Conservation (phyloP, 2,888 invertebrate species). For the Andricus quercusramuli region DNA sequence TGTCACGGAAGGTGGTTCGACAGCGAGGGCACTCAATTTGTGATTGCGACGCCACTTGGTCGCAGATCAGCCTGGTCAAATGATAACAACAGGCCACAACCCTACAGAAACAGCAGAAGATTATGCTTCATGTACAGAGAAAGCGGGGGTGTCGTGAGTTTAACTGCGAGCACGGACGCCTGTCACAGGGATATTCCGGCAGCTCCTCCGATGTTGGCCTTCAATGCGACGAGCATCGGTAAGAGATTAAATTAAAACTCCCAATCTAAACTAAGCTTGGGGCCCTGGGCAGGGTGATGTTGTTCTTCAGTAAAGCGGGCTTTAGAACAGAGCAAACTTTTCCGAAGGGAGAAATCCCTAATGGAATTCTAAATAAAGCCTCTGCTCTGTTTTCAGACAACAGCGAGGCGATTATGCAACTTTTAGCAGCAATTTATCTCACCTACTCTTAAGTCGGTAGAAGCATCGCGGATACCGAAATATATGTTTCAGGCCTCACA, state of each 20-base stretch:
- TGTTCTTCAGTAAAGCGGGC: slow-evolving; percentile 27
- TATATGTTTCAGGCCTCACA: no score
- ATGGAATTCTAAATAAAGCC: slow-evolving; percentile 30
- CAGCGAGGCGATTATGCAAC: not conserved
- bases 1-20: slow-evolving; percentile 91
- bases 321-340: slow-evolving; percentile 25
- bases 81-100: slow-evolving; percentile 75
- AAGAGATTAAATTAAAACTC: slow-evolving; percentile 64
- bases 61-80: slow-evolving; percentile 80
- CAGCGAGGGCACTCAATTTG: slow-evolving; percentile 91
- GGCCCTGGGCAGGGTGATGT: not conserved
- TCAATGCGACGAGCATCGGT: slow-evolving; percentile 87
- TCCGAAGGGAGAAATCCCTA: slow-evolving; percentile 24
- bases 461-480: not conserved
- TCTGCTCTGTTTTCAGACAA: not conserved
- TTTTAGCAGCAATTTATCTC: slow-evolving; percentile 5
- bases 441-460: not conserved
- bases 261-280: slow-evolving; percentile 9
- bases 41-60: slow-evolving; percentile 88
- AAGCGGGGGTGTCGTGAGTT: slow-evolving; percentile 77
- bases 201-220: slow-evolving; percentile 80
- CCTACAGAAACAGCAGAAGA: slow-evolving; percentile 80
- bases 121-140: slow-evolving; percentile 90
- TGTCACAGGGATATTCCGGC: slow-evolving; percentile 75
- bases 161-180: slow-evolving; percentile 76